These are phyloP conservation scores for Xenopus petersii DNA, from an alignment of 2,797 vertebrate genomes.

Conservation along the genomic window DNA sequence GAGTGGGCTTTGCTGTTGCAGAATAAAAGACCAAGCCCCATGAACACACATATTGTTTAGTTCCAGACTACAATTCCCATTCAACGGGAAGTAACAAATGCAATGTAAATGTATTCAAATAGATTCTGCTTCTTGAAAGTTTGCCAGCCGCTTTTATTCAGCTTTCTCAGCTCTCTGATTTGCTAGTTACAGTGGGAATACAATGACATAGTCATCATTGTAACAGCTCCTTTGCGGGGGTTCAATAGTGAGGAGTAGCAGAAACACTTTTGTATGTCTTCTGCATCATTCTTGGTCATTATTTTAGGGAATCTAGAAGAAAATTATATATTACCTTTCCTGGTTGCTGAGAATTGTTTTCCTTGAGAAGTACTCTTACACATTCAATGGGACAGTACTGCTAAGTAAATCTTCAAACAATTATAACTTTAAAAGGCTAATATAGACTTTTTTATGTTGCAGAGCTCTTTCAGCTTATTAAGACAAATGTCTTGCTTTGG, in stretches of 20 bases:
- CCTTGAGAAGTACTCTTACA: no score
- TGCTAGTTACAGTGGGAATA: conserved; percentile 71
- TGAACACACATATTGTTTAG: conserved; percentile 78
- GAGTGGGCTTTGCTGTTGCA: conserved; percentile 71
- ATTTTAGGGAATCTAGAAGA: no score
- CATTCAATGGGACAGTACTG: no score
- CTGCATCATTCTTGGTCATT: conserved; percentile 16
- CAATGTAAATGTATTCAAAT: conserved; percentile 89
- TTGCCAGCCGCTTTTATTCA: conserved; percentile 67
- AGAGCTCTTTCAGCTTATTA: no score
- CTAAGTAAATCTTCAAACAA: no score
- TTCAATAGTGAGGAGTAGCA: conserved; percentile 76
- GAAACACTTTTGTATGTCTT: conserved; percentile 63
- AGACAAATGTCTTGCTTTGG: no score
- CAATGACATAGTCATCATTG: conserved; percentile 78
- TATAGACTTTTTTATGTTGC: no score
- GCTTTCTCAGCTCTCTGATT: conserved; percentile 76
- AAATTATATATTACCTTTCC: no score
- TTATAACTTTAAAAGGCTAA: no score
- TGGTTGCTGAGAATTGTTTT: no score
- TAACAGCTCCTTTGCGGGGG: conserved; percentile 73
- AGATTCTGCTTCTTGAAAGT: conserved; percentile 72
- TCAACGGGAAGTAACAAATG: conserved; percentile 71
- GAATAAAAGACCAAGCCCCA: conserved; percentile 79
- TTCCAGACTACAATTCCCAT: conserved; percentile 85